Evolutionary conservation across 64 coral and sea anemone species (phyloP), one percentile per base, ranked within the genome.

Genomic region (Hydrozoanthus tunicans): DNA sequence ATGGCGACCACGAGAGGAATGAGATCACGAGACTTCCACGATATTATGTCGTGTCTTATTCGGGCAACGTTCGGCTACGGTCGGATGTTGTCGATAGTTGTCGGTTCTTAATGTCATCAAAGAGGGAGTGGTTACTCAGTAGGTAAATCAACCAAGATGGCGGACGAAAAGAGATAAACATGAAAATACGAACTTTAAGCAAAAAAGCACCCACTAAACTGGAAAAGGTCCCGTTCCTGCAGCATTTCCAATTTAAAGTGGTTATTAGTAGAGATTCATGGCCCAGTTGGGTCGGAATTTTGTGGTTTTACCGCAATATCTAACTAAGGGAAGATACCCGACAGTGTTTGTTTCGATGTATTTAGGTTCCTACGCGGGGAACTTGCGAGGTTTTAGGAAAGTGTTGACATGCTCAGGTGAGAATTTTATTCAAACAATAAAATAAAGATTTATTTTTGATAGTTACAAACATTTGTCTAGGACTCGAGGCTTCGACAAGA

Each of bases 61-160:
- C 84, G 83, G 83, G 83, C 53, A 12, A 20, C 12, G 23, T 55
- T 86, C 83, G 84, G 84, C 9, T 15, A 3, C 7, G 9, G 73
- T 88, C 84, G 84, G 57, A 59, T 17, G 6, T 4, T 61, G 17
- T 59, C 84, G 84, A 54, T 20, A 9, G 10, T 60, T 62, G 66
- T 88, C 15, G 65, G 68, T 3, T 27, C 3, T 81, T 27, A 81
- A 75, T 88, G 84, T 88, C 68, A 88, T n/a, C 24, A 59, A 88
- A 74, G 84, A 61, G 84, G 69, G 84, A 88, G 84, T 88, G 84
- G 84, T 88, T 88, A 73, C 84, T 88, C 70, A 88, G 84, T 88
- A n/a, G 11, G 74, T 63, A 81, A 71, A 79, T 4, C 1, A 7
- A 79, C 8, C 78, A 80, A 80, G 79, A 88, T 88, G 84, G 84